phyloP scores from a whole-genome alignment of 1,140 invertebrate genomes.

The Zaprionus nigranus region DNA sequence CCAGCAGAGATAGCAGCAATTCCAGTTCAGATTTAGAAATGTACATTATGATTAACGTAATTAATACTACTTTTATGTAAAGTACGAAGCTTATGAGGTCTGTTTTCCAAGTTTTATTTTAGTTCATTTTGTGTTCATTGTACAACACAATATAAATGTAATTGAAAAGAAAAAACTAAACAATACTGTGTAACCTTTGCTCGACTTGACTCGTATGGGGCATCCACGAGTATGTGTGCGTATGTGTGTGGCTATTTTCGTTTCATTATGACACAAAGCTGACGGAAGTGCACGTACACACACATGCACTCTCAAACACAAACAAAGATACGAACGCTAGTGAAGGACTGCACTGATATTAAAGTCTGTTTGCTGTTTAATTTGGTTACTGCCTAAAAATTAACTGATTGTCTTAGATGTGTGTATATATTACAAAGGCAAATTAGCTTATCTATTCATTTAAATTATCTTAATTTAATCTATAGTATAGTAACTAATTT shows the following conservation, averaged over 20 bases:
- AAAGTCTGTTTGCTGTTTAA: too few relatives aligned
- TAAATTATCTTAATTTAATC: too few relatives aligned
- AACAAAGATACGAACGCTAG: neutral
- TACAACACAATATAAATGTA: constrained; percentile 71
- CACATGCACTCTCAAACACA: constrained; percentile 24
- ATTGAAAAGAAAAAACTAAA: constrained; percentile 29
- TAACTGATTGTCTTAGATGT: too few relatives aligned
- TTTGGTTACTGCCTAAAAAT: too few relatives aligned
- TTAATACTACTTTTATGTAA: constrained; percentile 62
- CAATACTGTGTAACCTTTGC: constrained; percentile 5
- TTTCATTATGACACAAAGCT: constrained; percentile 40
- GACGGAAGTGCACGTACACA: constrained; percentile 41
- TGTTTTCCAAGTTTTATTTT: constrained; percentile 61
- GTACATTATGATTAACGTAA: constrained; percentile 71
- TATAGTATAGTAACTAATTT: neutral
- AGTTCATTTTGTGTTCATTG: constrained; percentile 56
- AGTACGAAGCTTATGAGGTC: constrained; percentile 73
- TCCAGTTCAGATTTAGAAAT: constrained; percentile 63
- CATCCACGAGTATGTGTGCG: neutral
- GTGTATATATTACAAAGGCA: too few relatives aligned
- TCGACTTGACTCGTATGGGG: neutral
- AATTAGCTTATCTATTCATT: too few relatives aligned
- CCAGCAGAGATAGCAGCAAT: constrained; percentile 45
- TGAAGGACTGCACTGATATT: too few relatives aligned
- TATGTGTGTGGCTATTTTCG: constrained; percentile 35